Evolutionary conservation across 1,140 invertebrate species (phyloP), one percentile per base, ranked within the genome.

Genomic region (Dreissena polymorpha): DNA sequence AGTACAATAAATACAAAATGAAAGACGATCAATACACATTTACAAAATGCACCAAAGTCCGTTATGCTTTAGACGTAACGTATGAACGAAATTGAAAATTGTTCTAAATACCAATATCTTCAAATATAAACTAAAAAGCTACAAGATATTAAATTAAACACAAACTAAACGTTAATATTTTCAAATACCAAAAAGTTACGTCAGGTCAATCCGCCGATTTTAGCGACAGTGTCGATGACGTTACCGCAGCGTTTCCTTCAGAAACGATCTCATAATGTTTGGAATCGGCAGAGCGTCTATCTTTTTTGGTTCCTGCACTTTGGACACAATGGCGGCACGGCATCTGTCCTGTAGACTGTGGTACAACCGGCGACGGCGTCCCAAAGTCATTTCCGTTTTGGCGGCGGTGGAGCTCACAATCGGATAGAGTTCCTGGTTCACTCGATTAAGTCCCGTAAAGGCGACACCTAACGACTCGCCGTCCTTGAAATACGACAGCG

Each of bases 401-500:
- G 95, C 95, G 0, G 96, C 96, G 0, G 96, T 96, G 2, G 95
- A 96, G 84, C 95, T 95, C 2, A 96, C 93, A 53, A 96, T 94
- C 7, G 96, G 96, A 91, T 95, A 96, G 0, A 96, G 92, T 10
- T 95, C 94, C 76, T 95, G 95, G 50, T 89, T 83, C 8, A 93
- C 87, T 10, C 88, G 76, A 67, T 94, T 87, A 5, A 94, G 86
- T 14, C 92, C 93, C 0, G 86, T 89, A 88, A 94, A 94, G n/a
- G 94, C 94, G n/a, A 94, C 90, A 3, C 94, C 96, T 49, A 96
- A 93, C 90, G 93, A 94, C 78, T 93, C 92, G 51, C 95, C 95
- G 88, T 96, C 95, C 91, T 96, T 96, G 88, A 95, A 96, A 91
- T 94, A 96, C 2, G 95, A 95, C n/a, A 96, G 88, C 0, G 95